Conservation (phyloP, 2,888 invertebrate genomes). For the Petrolisthes cinctipes region DNA sequence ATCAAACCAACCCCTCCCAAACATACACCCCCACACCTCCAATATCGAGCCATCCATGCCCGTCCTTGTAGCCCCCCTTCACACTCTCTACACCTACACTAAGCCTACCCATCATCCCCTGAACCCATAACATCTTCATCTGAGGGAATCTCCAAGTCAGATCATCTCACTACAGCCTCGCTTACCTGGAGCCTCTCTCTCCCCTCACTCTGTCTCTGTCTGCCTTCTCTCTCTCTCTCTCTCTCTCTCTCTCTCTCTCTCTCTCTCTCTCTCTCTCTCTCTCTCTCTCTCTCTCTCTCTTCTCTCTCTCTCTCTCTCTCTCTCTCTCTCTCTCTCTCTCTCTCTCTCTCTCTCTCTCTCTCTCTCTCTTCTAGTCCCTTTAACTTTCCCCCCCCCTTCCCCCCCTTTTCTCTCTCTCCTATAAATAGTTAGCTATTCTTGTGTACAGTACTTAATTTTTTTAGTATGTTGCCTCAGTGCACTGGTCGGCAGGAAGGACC, state of each 20-base stretch:
- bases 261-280: slow-evolving; percentile 12
- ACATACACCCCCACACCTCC: background rate
- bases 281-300: slow-evolving; percentile 24
- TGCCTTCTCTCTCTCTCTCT: background rate
- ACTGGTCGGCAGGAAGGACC: too few relatives aligned
- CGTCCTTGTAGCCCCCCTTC: slow-evolving; percentile 1
- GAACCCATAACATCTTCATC: slow-evolving; percentile 58
- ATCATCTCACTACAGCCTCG: slow-evolving; percentile 35
- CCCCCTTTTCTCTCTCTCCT: slow-evolving; percentile 5
- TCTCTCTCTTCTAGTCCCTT: background rate
- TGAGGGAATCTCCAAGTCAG: slow-evolving; percentile 48
- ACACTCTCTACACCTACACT: background rate
- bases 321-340: slow-evolving; percentile 23
- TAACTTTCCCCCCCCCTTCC: background rate
- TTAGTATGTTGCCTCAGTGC: background rate
- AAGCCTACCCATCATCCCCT: slow-evolving; percentile 40
- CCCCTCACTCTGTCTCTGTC: background rate
- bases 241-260: background rate
- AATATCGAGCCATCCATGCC: background rate
- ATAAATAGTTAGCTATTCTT: background rate
- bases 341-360: slow-evolving; percentile 11
- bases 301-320: slow-evolving; percentile 31
- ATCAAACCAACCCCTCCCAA: background rate
- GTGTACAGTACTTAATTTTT: background rate
- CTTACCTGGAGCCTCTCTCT: slow-evolving; percentile 13